Percentiles rank a stretch among this genome's conserved stretches.
phyloP scores from a whole-genome alignment of 2,797 vertebrate genomes.

The Cottoperca gobio region DNA sequence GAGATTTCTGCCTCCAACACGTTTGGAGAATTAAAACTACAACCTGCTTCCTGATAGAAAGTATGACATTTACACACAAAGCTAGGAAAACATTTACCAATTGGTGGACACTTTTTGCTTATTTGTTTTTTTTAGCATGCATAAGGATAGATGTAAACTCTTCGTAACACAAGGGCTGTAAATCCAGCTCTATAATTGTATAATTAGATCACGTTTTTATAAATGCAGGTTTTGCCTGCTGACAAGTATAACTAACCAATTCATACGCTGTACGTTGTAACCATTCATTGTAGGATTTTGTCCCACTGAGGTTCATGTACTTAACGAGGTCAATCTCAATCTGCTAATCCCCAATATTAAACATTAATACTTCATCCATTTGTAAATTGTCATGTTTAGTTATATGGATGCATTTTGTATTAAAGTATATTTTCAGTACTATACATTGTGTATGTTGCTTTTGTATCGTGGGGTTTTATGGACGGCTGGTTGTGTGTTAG shows the following conservation, averaged over 20 bases:
- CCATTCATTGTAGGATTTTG: no score
- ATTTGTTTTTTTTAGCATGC: background rate
- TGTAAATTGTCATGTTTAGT: background rate
- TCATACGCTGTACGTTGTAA: no score
- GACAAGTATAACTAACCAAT: background rate
- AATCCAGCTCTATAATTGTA: background rate
- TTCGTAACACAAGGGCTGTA: background rate
- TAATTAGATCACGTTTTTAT: background rate
- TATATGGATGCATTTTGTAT: background rate
- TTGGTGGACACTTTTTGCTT: background rate
- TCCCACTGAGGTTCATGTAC: no score
- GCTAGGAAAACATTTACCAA: slow-evolving; percentile 15
- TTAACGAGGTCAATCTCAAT: background rate
- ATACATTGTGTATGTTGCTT: background rate
- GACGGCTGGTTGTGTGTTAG: slow-evolving; percentile 1
- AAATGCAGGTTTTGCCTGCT: background rate
- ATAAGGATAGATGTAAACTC: background rate
- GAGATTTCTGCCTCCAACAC: slow-evolving; percentile 14
- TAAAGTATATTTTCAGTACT: slow-evolving; percentile 53
- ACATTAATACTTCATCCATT: background rate
- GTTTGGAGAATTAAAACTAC: slow-evolving; percentile 5
- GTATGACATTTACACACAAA: background rate
- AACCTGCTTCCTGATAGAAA: background rate
- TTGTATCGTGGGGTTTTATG: background rate
- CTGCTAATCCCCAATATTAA: background rate